Evolutionary conservation across 2,797 vertebrate species (phyloP).

Genomic region (Melanotaenia boesemani): DNA sequence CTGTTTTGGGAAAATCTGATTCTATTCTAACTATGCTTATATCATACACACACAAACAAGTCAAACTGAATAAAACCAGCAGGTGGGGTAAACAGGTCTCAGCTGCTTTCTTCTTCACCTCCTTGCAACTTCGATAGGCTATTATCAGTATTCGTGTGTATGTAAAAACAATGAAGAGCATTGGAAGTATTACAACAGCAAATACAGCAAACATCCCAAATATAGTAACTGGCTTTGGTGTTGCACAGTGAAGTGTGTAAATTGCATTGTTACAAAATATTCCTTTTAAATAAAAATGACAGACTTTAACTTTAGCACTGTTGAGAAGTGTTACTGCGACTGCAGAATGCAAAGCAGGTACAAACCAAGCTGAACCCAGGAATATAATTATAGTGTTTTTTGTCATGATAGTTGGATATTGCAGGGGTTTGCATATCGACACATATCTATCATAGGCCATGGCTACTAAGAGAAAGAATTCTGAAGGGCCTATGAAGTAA

Average conservation of each 20-base stretch:
- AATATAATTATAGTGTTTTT: constrained; percentile 17
- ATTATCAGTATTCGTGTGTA: constrained; percentile 41
- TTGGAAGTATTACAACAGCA: not conserved
- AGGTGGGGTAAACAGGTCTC: constrained; percentile 62
- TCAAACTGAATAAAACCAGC: constrained; percentile 40
- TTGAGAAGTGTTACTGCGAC: fast-evolving
- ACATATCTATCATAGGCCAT: constrained; percentile 65
- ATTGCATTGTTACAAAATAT: too few relatives aligned
- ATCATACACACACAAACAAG: constrained; percentile 26
- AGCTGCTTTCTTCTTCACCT: constrained; percentile 39
- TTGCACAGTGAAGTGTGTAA: constrained; percentile 9
- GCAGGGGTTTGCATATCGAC: constrained; percentile 62
- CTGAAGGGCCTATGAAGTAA: constrained; percentile 30
- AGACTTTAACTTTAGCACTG: constrained; percentile 4
- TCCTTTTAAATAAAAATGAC: not conserved
- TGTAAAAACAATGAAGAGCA: constrained; percentile 44
- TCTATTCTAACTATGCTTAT: not conserved
- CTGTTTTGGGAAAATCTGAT: constrained; percentile 22
- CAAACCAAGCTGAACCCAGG: constrained; percentile 27
- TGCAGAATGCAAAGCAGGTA: constrained; percentile 23
- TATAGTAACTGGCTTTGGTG: fast-evolving
- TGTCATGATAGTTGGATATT: constrained; percentile 46
- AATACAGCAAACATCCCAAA: not conserved
- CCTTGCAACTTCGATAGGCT: constrained; percentile 3
- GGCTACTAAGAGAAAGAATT: constrained; percentile 47